Conservation (phyloP, 1,140 invertebrate species). For the Platorchestia sp. region DNA sequence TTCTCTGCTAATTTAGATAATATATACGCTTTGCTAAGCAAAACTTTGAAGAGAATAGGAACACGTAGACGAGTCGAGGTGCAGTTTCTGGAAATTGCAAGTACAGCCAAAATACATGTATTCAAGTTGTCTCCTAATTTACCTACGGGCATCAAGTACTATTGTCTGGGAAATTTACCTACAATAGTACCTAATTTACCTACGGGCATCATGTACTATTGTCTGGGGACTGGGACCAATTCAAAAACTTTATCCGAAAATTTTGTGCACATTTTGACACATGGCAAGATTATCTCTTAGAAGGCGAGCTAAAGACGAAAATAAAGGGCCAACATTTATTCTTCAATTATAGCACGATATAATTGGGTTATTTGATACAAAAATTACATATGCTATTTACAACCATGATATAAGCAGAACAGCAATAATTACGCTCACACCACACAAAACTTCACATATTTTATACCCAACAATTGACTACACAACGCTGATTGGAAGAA, state of each 20-base stretch:
- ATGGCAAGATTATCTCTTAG: neutral
- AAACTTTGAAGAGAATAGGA: neutral
- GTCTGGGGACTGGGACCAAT: neutral
- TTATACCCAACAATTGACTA: neutral
- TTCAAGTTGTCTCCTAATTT: no score
- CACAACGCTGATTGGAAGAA: neutral
- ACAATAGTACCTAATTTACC: no score
- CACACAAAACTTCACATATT: neutral
- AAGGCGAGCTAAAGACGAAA: neutral
- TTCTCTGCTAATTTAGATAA: neutral
- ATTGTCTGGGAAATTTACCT: neutral
- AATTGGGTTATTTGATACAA: constrained; percentile 31
- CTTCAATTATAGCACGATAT: constrained; percentile 17
- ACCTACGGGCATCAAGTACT: no score
- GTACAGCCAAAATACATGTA: no score
- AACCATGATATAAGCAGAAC: neutral
- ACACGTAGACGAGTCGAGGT: neutral
- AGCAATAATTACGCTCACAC: neutral
- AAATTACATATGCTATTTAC: constrained; percentile 36
- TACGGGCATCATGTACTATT: no score
- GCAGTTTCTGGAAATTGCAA: neutral
- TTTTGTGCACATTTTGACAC: neutral
- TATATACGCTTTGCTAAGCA: neutral
- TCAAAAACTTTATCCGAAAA: neutral
- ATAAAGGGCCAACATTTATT: constrained; percentile 6